These are phyloP conservation scores for Mythimna ferrago DNA, from an alignment of 2,888 invertebrate genomes.

Conservation along the genomic window DNA sequence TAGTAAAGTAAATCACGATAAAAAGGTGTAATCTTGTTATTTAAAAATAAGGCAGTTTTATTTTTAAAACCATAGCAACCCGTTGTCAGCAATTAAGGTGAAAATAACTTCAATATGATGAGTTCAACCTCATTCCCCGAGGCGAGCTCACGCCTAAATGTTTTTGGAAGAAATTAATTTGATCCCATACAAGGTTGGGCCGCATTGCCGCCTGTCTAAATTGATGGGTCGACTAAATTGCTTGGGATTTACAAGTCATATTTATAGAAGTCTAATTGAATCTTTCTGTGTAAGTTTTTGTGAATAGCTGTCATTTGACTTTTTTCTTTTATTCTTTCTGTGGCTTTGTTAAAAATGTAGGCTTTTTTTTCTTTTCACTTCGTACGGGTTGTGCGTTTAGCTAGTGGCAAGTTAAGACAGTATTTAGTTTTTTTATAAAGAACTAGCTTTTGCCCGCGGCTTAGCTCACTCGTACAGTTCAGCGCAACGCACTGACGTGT, in stretches of 20 bases:
- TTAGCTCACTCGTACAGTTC: no score
- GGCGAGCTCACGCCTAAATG: slow-evolving; percentile 33
- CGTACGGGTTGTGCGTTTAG: no score
- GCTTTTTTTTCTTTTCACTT: no score
- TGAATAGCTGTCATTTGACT: background rate
- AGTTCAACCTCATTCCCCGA: slow-evolving; percentile 29
- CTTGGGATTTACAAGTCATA: slow-evolving; percentile 2
- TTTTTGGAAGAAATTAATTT: slow-evolving; percentile 54
- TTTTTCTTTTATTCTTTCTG: no score
- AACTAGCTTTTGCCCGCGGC: no score
- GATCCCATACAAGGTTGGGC: slow-evolving; percentile 24
- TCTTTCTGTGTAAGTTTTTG: background rate
- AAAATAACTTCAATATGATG: slow-evolving; percentile 29
- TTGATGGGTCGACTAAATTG: slow-evolving; percentile 17
- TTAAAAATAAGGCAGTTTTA: slow-evolving; percentile 14
- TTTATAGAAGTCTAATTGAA: slow-evolving; percentile 21
- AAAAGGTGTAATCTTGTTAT: background rate
- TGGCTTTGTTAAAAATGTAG: no score
- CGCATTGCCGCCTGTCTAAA: slow-evolving; percentile 15
- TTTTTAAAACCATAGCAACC: slow-evolving; percentile 23
- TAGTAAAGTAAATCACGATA: background rate
- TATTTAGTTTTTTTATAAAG: no score
- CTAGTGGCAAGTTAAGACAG: no score
- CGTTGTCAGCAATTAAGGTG: slow-evolving; percentile 33
- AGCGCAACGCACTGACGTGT: no score